phyloP scores from a whole-genome alignment of 2,888 invertebrate species.

The Eristalis pertinax region DNA sequence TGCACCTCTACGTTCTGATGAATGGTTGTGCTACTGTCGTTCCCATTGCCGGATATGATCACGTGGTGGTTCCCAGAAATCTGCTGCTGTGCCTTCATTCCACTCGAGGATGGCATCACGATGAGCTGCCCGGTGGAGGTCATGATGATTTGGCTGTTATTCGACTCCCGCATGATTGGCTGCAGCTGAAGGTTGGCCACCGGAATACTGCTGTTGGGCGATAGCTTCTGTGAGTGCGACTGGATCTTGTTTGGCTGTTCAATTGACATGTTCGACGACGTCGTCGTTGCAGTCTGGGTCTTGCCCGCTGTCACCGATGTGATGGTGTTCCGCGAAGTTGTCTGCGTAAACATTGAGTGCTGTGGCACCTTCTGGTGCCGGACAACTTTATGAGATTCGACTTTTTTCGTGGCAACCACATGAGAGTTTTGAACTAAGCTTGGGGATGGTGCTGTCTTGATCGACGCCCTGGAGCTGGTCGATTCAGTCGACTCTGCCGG shows the following conservation, averaged over 20 bases:
- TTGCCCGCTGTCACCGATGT: slow-evolving; percentile 89
- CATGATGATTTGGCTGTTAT: slow-evolving; percentile 80
- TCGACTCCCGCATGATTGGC: slow-evolving; percentile 75
- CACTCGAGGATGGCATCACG: slow-evolving; percentile 77
- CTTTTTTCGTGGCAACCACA: slow-evolving; percentile 53
- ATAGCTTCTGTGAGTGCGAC: slow-evolving; percentile 73
- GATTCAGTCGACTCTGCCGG: slow-evolving; percentile 82
- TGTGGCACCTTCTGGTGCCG: slow-evolving; percentile 64
- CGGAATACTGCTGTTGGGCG: slow-evolving; percentile 74
- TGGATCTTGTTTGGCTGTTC: slow-evolving; percentile 73
- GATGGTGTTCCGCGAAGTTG: slow-evolving; percentile 90
- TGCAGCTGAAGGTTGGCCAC: slow-evolving; percentile 77
- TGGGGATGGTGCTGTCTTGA: slow-evolving; percentile 71
- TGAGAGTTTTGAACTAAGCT: slow-evolving; percentile 53
- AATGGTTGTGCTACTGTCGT: slow-evolving; percentile 42
- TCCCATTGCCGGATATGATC: slow-evolving; percentile 69
- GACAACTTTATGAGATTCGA: slow-evolving; percentile 69
- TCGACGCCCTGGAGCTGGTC: slow-evolving; percentile 69
- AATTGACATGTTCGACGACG: slow-evolving; percentile 80
- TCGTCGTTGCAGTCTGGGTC: slow-evolving; percentile 89
- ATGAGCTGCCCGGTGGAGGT: slow-evolving; percentile 81
- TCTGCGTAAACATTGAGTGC: slow-evolving; percentile 83
- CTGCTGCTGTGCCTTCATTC: slow-evolving; percentile 73
- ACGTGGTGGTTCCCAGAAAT: slow-evolving; percentile 73
- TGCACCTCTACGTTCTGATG: slow-evolving; percentile 61